Percentiles rank a stretch among this genome's conserved stretches.
Conservation (phyloP, 2,113 vertebrate species). For the Pachypanchax playfairii region DNA sequence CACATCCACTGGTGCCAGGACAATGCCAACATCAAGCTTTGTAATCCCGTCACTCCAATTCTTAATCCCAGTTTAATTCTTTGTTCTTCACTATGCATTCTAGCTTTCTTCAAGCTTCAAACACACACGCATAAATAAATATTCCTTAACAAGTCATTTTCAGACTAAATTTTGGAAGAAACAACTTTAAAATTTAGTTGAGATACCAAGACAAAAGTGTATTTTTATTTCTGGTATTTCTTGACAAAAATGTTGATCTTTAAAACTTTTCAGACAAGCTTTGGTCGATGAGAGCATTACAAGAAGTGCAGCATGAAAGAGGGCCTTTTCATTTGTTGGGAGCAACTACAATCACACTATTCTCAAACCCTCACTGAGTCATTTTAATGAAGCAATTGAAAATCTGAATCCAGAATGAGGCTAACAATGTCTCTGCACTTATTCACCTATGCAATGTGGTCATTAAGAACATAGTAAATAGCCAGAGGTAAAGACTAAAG, state of each 20-base stretch:
- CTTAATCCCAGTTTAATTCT: too few relatives aligned
- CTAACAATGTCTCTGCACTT: not conserved
- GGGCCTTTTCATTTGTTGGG: constrained; percentile 38
- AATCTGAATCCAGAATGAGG: constrained; percentile 30
- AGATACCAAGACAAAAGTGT: constrained; percentile 15
- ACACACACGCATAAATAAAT: not conserved
- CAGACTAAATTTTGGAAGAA: constrained; percentile 10
- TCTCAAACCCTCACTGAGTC: constrained; percentile 13
- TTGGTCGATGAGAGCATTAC: constrained; percentile 46
- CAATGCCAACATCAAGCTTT: constrained; percentile 31
- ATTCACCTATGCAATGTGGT: constrained; percentile 3
- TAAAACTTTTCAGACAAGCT: constrained; percentile 26
- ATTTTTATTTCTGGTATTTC: constrained; percentile 54
- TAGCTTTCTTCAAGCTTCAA: too few relatives aligned
- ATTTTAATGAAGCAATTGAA: constrained; percentile 21
- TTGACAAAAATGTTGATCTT: constrained; percentile 28
- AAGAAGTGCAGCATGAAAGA: constrained; percentile 31
- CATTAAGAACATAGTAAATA: not conserved
- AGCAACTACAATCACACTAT: constrained; percentile 31
- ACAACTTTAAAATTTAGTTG: constrained; percentile 9
- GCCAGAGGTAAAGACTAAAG: not conserved
- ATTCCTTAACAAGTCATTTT: too few relatives aligned
- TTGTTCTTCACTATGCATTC: not conserved
- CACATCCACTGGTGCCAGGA: constrained; percentile 29
- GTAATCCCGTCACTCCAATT: constrained; percentile 5